Evolutionary conservation across 2,113 vertebrate species (phyloP).

Genomic region (Puntigrus tetrazona): DNA sequence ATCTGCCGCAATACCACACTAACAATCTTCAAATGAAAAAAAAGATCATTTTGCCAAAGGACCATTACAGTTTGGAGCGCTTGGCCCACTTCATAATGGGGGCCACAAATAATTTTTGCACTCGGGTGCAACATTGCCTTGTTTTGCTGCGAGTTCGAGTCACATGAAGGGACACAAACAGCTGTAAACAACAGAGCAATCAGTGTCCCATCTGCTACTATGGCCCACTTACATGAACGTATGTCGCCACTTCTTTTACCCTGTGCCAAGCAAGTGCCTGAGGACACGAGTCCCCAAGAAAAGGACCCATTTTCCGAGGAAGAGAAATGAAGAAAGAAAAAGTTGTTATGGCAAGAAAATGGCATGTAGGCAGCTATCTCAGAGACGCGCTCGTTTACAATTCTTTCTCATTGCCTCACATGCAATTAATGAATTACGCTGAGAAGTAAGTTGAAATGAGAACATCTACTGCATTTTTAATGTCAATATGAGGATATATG

Average conservation of each 20-base stretch:
- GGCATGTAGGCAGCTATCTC: constrained; percentile 34
- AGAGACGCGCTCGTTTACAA: constrained; percentile 43
- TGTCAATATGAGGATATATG: neutral
- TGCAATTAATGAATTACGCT: neutral
- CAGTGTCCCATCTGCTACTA: constrained; percentile 78
- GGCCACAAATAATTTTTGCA: constrained; percentile 51
- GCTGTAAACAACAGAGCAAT: constrained; percentile 81
- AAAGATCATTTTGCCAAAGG: constrained; percentile 8
- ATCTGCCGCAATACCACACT: constrained; percentile 14
- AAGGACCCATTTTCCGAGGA: constrained; percentile 78
- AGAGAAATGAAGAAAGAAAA: constrained; percentile 52
- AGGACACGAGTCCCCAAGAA: constrained; percentile 84
- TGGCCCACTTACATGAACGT: constrained; percentile 80
- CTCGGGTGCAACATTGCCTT: constrained; percentile 47
- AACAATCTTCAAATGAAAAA: constrained; percentile 16
- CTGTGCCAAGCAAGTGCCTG: constrained; percentile 76
- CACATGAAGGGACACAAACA: constrained; percentile 78
- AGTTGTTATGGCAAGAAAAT: constrained; percentile 54
- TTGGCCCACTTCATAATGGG: constrained; percentile 52
- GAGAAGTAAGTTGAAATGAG: constrained; percentile 22
- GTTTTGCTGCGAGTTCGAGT: constrained; percentile 47
- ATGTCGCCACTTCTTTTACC: constrained; percentile 80
- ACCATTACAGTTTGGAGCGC: constrained; percentile 49
- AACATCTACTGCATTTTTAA: constrained; percentile 21
- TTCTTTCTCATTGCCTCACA: constrained; percentile 37